Evolutionary conservation across 2,888 invertebrate genomes (phyloP), one percentile per base, ranked within the genome.

Genomic region (Hirtodrosophila confusa): DNA sequence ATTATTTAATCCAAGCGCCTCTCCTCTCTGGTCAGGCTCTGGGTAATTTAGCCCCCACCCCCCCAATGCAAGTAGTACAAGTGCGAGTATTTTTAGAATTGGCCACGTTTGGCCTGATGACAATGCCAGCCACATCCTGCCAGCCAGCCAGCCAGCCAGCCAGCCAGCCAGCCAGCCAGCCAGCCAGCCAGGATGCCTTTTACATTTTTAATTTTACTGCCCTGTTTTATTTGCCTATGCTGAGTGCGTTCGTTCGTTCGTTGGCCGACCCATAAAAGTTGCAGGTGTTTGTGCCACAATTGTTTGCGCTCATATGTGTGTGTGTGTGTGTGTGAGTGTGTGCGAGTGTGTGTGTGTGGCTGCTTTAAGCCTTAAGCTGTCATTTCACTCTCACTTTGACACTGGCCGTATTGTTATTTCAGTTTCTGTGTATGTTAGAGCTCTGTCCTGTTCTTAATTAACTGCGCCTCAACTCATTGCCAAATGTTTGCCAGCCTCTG

Each of bases 151-250:
- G 36, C n/a, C 33, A 12, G 55, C 10, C 43, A 27, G 40, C 8
- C 36, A 17, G 55, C n/a, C 10, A 41, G 27, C 5, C 40, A 4
- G 9, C 1, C 44, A 9, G n/a, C n/a, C n/a, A n/a, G 12, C 11
- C 29, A n/a, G 23, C 9, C 47, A 39, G 37, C 36, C 33, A 33
- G 62, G 50, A 61, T 67, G 58, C 55, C 65, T 69, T 62, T 73
- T 69, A 56, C 65, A 74, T 74, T 74, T 80, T 72, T 83, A 75
- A 83, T 84, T 78, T 73, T 65, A 80, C 70, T 68, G 77, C 72
- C 64, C 70, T 58, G 69, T 79, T 82, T 74, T 74, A 76, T 79
- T 77, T 80, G 83, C 73, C 74, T 75, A 69, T 75, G 69, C 55
- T 40, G 40, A 40, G 57, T 53, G 62, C 62, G 62, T 67, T 53